Evolutionary conservation across 2,888 invertebrate genomes (phyloP), one percentile per base, ranked within the genome.

Genomic region (Andrena fulva): DNA sequence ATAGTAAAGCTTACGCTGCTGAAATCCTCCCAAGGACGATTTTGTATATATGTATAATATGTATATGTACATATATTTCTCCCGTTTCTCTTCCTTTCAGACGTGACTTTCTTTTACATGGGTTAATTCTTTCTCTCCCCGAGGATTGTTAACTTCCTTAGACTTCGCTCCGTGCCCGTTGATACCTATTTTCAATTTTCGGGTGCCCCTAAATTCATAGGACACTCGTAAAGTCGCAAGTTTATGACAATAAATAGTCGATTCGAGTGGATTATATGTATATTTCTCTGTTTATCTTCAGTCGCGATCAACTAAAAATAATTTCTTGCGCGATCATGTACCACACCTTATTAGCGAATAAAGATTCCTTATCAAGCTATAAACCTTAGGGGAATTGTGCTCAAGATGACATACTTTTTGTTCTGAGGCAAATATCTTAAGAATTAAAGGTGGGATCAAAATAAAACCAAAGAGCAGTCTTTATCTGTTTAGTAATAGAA

Each of bases 81-180:
- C 31, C 42, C 60, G 31, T 62, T 70, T 31, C 27, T 35, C 74
- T 35, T 16, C 12, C 5, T 1, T 12, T 8, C 42, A 52, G 24
- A 68, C 60, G 60, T 74, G 66, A 81, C 69, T 80, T 80, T 20
- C 63, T 50, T 64, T 69, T 56, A 16, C 35, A 10, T 16, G n/a
- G 67, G 35, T 59, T 78, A 80, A 80, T 81, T 27, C 20, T 42
- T 5, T 27, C n/a, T 16, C 24, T 12, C 24, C 64, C 42, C 8
- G n/a, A 29, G 20, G 60, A 78, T 71, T 54, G 33, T 24, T 62
- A 70, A 48, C 66, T 80, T 35, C 48, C 66, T 63, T 70, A 24
- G 42, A 71, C 66, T n/a, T 59, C 24, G 24, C 54, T 68, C 42
- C n/a, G 24, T 27, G 27, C 29, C 50, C 35, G 33, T 33, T 73